Conservation (phyloP, 1,140 invertebrate species). For the Lethocerus indicus region DNA sequence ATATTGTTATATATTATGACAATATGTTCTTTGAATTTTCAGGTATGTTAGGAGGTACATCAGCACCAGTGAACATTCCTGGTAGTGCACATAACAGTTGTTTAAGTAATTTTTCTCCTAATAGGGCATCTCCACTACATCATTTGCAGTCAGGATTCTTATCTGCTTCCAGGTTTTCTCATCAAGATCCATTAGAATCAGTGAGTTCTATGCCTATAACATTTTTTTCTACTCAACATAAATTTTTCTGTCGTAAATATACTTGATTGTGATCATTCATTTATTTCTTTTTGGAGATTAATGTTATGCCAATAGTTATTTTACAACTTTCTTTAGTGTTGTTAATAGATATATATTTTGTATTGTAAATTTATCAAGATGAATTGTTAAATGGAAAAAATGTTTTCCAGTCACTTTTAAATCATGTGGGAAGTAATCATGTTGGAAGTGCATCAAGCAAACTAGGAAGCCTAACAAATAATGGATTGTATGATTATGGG, state of each 20-base stretch:
- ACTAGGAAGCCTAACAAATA: constrained; percentile 13
- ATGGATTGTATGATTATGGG: constrained; percentile 9
- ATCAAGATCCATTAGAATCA: constrained; percentile 34
- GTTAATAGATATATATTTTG: no score
- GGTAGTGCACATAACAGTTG: constrained; percentile 25
- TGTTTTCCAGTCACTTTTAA: constrained; percentile 29
- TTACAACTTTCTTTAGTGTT: no score
- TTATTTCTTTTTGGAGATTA: no score
- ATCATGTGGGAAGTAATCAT: constrained; percentile 24
- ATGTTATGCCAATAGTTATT: no score
- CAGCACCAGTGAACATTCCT: constrained; percentile 83
- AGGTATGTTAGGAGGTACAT: constrained; percentile 52
- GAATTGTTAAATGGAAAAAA: no score
- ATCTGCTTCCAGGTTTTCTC: constrained; percentile 32
- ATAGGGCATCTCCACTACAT: constrained; percentile 46
- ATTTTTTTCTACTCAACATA: no score
- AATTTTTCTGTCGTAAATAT: no score
- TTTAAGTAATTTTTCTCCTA: constrained; percentile 47
- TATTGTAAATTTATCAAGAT: no score
- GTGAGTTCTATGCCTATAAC: constrained; percentile 26
- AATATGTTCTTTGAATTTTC: constrained; percentile 14
- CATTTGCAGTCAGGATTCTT: constrained; percentile 35
- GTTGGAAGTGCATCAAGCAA: constrained; percentile 4
- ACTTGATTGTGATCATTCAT: no score
- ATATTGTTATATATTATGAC: background rate